Evolutionary conservation across 1,140 invertebrate species (phyloP), one percentile per base, ranked within the genome.

Genomic region (Diachasma alloeum): DNA sequence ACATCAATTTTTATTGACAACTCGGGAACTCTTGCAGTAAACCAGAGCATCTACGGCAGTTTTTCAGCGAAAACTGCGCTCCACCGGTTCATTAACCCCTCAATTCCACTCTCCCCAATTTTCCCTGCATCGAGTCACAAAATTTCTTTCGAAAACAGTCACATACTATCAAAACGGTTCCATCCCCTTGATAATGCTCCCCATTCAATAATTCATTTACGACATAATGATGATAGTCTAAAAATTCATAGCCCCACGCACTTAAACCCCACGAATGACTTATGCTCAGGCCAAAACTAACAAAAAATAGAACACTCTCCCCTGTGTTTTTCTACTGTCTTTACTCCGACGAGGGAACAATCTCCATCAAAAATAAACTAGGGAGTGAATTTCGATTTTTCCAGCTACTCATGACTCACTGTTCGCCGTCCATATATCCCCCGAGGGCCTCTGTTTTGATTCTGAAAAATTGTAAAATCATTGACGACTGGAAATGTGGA

Each of bases 401-500:
- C 59, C 19, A n/a, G 15, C 13, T 22, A 63, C 59, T 63, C 59
- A 26, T 26, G 59, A 63, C 19, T 63, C 59, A 63, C 59, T 6
- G 17, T 59, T 59, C 44, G 9, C 10, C 44, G 15, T 19, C 17
- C 48, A 19, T 63, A n/a, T 15, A 63, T 63, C 24, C 59, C 59
- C 59, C 59, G 8, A 26, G 59, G 59, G 5, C 8, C 59, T 59
- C 22, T 63, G 11, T 63, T 63, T 63, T 63, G 59, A 63, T 63
- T 26, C 24, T 76, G 46, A 71, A 76, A 71, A 71, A 71, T 76
- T 46, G 74, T 63, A 24, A 37, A 71, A 71, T 76, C 74, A 76
- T 76, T 36, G 67, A 71, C 26, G 68, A 66, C 9, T 37, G 10
- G 17, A 53, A 36, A 75, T 6, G 15, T 19, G 17, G 19, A 63